Evolutionary conservation across 2,797 vertebrate genomes (phyloP).

Genomic region (Furcifer pardalis): DNA sequence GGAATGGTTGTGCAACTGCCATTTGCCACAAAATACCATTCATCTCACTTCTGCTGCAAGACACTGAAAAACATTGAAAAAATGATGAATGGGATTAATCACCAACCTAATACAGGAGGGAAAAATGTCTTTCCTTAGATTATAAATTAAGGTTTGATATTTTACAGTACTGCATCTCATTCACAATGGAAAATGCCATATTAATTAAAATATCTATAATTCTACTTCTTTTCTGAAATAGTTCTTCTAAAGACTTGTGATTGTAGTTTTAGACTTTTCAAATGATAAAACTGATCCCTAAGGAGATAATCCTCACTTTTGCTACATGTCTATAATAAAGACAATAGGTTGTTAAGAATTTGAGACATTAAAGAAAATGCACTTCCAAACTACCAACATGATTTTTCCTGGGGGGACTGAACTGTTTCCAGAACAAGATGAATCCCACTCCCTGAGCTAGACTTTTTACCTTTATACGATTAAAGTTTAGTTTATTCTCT

Average conservation of each 20-base stretch:
- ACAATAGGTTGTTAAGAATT: not conserved
- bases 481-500: not conserved
- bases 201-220: slow-evolving; percentile 52
- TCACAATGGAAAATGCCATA: slow-evolving; percentile 20
- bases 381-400: too few species aligned
- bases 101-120: slow-evolving; percentile 1
- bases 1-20: not conserved
- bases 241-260: not conserved
- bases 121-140: not conserved
- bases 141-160: slow-evolving; percentile 10
- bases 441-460: too few species aligned
- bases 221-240: not conserved
- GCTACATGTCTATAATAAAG: not conserved
- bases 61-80: not conserved
- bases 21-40: slow-evolving; percentile 1
- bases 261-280: slow-evolving; percentile 8
- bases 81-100: not conserved
- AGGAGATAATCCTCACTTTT: not conserved
- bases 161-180: slow-evolving; percentile 38
- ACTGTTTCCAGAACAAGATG: too few species aligned
- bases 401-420: too few species aligned
- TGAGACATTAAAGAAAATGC: not conserved
- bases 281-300: not conserved
- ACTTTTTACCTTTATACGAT: slow-evolving; percentile 10
- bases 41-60: not conserved